Conservation (phyloP, 2,113 vertebrate genomes). For the Columba janthina region DNA sequence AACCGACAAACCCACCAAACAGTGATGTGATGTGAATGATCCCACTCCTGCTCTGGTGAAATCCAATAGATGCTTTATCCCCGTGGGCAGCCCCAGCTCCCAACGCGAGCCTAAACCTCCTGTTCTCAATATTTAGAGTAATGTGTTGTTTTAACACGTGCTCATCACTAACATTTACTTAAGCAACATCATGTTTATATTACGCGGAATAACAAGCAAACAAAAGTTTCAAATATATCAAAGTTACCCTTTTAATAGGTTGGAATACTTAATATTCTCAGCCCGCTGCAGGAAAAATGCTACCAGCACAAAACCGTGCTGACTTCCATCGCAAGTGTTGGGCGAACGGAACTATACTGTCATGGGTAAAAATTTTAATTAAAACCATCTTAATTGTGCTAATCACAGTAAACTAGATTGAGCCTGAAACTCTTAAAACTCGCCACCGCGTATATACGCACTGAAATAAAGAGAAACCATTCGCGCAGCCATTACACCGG, state of each 20-base stretch:
- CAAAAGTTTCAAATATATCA: background rate
- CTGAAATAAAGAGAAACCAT: background rate
- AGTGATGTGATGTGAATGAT: background rate
- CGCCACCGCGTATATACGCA: fast-evolving
- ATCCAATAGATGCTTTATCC: background rate
- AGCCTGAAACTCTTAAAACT: fast-evolving
- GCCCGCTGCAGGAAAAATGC: background rate
- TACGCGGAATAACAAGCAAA: background rate
- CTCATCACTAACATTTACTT: background rate
- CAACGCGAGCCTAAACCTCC: background rate
- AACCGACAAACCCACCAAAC: background rate
- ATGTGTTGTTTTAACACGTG: fast-evolving
- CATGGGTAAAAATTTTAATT: background rate
- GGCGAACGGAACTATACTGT: background rate
- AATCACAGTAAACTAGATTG: background rate
- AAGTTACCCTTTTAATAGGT: background rate
- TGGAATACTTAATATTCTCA: background rate
- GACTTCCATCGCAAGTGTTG: background rate
- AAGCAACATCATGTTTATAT: fast-evolving
- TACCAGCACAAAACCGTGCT: background rate
- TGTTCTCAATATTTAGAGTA: background rate
- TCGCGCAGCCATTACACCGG: fast-evolving
- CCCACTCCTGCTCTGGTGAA: background rate
- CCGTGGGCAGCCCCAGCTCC: fast-evolving
- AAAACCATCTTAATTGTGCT: background rate